Conservation (phyloP, 1,140 invertebrate genomes). For the Drosophila serrata region DNA sequence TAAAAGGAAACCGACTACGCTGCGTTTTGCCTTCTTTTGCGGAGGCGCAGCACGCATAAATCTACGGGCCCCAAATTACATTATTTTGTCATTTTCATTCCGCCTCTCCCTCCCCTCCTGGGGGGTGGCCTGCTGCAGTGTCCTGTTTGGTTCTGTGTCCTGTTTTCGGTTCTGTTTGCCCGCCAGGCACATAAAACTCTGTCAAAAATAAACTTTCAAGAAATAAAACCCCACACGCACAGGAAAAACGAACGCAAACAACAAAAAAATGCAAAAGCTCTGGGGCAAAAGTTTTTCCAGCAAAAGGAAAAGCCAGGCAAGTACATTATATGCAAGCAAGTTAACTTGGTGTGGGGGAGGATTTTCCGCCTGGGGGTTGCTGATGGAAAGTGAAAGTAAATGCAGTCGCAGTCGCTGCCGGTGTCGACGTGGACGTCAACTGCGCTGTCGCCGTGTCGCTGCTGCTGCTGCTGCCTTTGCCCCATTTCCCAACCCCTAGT, state of each 20-base stretch:
- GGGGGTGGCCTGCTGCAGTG: constrained; percentile 55
- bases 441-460: constrained; percentile 15
- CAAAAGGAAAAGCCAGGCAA: constrained; percentile 4
- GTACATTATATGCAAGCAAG: constrained; percentile 82
- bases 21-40: constrained; percentile 63
- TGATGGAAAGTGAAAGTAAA: constrained; percentile 79
- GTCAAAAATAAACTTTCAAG: constrained; percentile 80
- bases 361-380: constrained; percentile 55
- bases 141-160: constrained; percentile 41
- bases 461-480: constrained; percentile 24
- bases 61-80: constrained; percentile 80
- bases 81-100: constrained; percentile 81
- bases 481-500: constrained; percentile 58
- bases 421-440: neutral
- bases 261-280: constrained; percentile 81
- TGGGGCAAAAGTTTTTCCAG: constrained; percentile 72
- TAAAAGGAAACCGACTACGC: constrained; percentile 67
- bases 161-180: constrained; percentile 34
- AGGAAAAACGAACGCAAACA: constrained; percentile 30
- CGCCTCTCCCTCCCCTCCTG: neutral
- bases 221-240: constrained; percentile 40
- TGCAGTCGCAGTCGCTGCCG: constrained; percentile 25
- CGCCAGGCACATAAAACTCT: constrained; percentile 78
- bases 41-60: constrained; percentile 81
- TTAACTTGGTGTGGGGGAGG: neutral